Evolutionary conservation across 2,888 invertebrate genomes (phyloP).

Genomic region (Lasius fuliginosus): DNA sequence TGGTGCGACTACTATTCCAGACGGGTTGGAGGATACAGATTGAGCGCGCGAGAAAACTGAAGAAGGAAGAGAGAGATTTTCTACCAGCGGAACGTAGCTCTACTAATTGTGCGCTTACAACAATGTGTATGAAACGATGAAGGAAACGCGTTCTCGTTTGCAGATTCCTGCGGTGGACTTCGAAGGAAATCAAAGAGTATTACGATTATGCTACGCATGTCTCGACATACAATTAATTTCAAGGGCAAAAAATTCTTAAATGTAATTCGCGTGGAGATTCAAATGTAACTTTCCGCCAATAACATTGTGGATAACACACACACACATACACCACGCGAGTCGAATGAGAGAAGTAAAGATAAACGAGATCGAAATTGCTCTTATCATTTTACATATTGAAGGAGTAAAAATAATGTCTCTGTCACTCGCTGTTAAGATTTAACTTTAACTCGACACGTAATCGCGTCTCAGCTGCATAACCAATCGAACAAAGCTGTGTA

Average conservation of each 20-base stretch:
- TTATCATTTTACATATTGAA: conserved; percentile 26
- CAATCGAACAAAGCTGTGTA: conserved; percentile 56
- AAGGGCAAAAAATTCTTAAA: conserved; percentile 14
- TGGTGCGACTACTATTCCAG: conserved; percentile 34
- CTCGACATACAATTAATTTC: neutral
- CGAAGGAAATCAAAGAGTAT: neutral
- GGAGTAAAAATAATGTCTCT: conserved; percentile 23
- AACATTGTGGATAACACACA: neutral
- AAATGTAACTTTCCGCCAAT: conserved; percentile 7
- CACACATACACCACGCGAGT: neutral
- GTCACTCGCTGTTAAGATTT: conserved; percentile 62
- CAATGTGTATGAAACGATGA: neutral
- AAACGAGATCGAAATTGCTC: conserved; percentile 12
- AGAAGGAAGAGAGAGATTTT: neutral
- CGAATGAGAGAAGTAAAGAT: conserved; percentile 10
- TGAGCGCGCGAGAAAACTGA: neutral
- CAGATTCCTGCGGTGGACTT: neutral
- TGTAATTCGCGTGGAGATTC: conserved; percentile 5
- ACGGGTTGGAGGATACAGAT: conserved; percentile 39
- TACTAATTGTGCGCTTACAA: neutral
- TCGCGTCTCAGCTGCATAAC: conserved; percentile 63
- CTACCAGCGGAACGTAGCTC: conserved; percentile 26
- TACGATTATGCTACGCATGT: neutral
- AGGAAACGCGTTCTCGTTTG: conserved; percentile 7
- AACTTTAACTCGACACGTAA: conserved; percentile 63